Evolutionary conservation across 2,888 invertebrate genomes (phyloP), one percentile per base, ranked within the genome.

Genomic region (Acrobasis suavella): DNA sequence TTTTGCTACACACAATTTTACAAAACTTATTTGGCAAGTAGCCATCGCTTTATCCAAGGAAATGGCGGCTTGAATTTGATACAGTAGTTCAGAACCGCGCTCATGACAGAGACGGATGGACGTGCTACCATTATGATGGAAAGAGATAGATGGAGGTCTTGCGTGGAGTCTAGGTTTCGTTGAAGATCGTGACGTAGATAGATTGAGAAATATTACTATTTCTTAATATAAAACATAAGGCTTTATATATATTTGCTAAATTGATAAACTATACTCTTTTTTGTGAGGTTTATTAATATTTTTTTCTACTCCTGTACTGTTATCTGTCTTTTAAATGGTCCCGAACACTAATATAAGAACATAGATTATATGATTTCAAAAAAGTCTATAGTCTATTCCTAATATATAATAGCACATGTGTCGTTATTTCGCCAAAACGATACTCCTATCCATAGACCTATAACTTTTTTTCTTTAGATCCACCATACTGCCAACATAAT

Each of bases 31-130:
- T 56, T 56, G 56, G 56, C 56, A 42, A 46, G 42, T 56, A 22
- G 56, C 56, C 56, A 46, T 16, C 15, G 15, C 15, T 56, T 39
- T 15, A 55, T 55, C 42, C 17, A 12, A 56, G 56, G 16, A 42
- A 42, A 56, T 42, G 56, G 22, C 42, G 42, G 42, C 39, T 56
- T 56, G 56, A 56, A 56, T 56, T 56, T 42, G 39, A 56, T 56
- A 56, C 56, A 56, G 56, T 17, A 16, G 42, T 56, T 56, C 56
- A 55, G 16, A 55, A 55, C 37, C 37, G 52, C 12, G 15, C 2
- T 9, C 42, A 14, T 37, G 81, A 82, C 78, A 78, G 72, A 73
- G 80, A 84, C 72, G 76, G 79, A 81, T 81, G 64, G 68, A 73
- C 70, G 73, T 75, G 70, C 72, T 72, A 71, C 69, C 70, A 71